Conservation (phyloP, 2,113 vertebrate species). For the Alaudala cheleensis region DNA sequence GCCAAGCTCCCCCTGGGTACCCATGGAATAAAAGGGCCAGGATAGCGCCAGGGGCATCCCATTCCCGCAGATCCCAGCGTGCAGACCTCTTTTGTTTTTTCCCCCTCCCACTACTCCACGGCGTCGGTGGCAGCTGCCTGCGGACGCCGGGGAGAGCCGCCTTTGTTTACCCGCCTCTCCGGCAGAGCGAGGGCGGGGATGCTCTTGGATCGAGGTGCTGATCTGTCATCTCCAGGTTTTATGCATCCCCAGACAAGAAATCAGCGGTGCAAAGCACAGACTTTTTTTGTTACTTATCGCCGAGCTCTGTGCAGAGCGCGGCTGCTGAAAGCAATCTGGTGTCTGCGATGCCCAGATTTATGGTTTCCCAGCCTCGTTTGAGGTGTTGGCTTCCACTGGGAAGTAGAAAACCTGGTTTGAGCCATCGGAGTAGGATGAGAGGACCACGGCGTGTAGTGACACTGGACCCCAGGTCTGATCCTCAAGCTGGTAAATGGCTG, state of each 20-base stretch:
- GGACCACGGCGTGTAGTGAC: accelerated
- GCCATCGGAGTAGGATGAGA: background rate
- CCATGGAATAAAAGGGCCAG: background rate
- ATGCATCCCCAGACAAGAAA: slow-evolving; percentile 62
- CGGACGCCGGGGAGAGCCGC: background rate
- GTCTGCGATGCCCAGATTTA: slow-evolving; percentile 63
- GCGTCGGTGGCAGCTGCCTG: slow-evolving; percentile 19
- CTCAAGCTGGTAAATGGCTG: background rate
- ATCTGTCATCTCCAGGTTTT: slow-evolving; percentile 60
- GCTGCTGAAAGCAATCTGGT: slow-evolving; percentile 66
- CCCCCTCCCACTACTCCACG: background rate
- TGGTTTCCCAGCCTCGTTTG: background rate
- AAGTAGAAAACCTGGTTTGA: slow-evolving; percentile 8
- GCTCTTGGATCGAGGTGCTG: slow-evolving; percentile 51
- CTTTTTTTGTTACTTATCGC: slow-evolving; percentile 49
- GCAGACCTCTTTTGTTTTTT: background rate
- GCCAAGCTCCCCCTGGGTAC: background rate
- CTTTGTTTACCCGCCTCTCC: slow-evolving; percentile 47
- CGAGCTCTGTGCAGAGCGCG: background rate
- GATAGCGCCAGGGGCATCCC: background rate
- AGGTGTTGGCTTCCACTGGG: slow-evolving; percentile 24
- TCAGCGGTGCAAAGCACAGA: background rate
- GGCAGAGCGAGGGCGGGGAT: background rate
- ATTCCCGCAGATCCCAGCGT: background rate
- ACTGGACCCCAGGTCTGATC: background rate